Conservation (phyloP, 1,140 invertebrate species). For the Micrasema longulum region DNA sequence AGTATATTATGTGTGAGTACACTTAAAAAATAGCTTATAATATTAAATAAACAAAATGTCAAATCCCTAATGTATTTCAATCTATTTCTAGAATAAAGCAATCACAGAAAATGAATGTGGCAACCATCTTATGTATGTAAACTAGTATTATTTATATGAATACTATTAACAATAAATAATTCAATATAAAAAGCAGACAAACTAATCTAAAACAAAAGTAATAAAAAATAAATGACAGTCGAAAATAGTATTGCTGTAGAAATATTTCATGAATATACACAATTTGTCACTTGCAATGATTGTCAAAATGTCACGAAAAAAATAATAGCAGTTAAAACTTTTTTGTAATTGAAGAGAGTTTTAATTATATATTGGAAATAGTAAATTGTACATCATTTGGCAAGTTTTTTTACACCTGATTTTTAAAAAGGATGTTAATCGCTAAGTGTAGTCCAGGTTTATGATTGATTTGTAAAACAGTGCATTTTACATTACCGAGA, state of each 20-base stretch:
- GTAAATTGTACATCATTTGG: neutral
- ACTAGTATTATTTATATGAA: neutral
- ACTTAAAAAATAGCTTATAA: too few relatives aligned
- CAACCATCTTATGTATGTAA: too few relatives aligned
- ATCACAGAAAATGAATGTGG: too few relatives aligned
- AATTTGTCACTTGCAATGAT: too few relatives aligned
- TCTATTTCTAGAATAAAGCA: too few relatives aligned
- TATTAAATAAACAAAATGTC: too few relatives aligned
- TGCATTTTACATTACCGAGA: neutral
- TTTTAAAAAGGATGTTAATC: neutral
- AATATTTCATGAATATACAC: neutral
- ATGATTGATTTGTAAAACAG: neutral
- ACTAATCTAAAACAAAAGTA: neutral
- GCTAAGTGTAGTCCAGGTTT: neutral
- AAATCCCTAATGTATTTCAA: too few relatives aligned
- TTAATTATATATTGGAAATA: neutral
- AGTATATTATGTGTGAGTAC: too few relatives aligned
- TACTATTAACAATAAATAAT: neutral
- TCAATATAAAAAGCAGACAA: neutral
- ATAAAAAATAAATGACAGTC: neutral
- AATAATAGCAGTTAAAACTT: too few relatives aligned
- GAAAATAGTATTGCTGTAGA: neutral
- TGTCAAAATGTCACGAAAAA: slow-evolving; percentile 14
- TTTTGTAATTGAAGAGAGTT: neutral
- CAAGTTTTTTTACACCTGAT: slow-evolving; percentile 1